Evolutionary conservation across 2,888 invertebrate genomes (phyloP).

Genomic region (Xestia rhomboidea): DNA sequence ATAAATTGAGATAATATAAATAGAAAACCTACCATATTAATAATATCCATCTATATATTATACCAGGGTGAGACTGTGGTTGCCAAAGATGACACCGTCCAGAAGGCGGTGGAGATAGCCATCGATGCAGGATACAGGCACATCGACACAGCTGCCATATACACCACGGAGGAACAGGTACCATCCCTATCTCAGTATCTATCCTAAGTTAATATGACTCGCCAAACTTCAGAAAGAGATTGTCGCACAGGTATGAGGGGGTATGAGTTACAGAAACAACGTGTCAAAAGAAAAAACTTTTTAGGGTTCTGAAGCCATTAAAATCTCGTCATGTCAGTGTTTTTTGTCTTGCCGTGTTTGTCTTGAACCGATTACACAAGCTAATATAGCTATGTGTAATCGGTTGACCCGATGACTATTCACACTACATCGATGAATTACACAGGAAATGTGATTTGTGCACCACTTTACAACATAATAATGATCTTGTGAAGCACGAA

Average conservation of each 20-base stretch:
- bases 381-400: too few species aligned
- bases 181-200: not conserved
- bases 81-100: constrained; percentile 74
- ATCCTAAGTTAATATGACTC: too few species aligned
- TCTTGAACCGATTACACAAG: not conserved
- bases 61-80: constrained; percentile 62
- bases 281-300: not conserved
- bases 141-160: constrained; percentile 92
- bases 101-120: constrained; percentile 88
- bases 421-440: not conserved
- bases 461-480: too few species aligned
- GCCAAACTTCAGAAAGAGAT: not conserved
- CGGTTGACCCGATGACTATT: not conserved
- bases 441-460: too few species aligned
- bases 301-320: not conserved
- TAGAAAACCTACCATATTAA: not conserved
- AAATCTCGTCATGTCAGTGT: not conserved
- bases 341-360: not conserved
- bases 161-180: constrained; percentile 90
- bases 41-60: not conserved
- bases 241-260: not conserved
- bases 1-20: not conserved
- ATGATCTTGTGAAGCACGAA: too few species aligned
- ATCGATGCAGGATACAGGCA: constrained; percentile 92
- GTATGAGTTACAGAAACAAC: not conserved